Percentiles rank a stretch among this genome's conserved stretches.
Evolutionary conservation across 2,797 vertebrate species (phyloP).

Genomic region (Crax fasciolata): DNA sequence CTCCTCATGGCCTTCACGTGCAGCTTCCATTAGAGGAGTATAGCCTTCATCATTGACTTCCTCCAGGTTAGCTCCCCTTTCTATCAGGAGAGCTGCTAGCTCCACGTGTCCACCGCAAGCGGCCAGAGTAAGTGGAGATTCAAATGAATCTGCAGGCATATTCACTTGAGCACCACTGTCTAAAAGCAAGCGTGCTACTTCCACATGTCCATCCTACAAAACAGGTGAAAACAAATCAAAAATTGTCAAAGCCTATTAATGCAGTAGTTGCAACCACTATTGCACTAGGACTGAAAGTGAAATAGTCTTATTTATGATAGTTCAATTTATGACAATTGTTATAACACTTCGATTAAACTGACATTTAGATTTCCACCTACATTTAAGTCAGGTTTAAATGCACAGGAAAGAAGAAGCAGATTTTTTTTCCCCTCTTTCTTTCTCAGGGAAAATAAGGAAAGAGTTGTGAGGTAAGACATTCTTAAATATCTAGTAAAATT

Average conservation of each 20-base stretch:
- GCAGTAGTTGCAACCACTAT: background rate
- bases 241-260: fast-evolving
- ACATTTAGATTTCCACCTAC: background rate
- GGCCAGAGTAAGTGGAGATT: conserved; percentile 96
- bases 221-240: background rate
- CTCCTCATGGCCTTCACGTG: conserved; percentile 97
- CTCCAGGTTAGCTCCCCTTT: conserved; percentile 97
- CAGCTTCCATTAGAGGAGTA: conserved; percentile 98
- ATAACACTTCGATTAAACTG: background rate
- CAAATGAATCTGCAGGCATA: conserved; percentile 99
- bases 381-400: background rate
- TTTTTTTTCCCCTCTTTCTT: background rate
- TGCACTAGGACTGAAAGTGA: background rate
- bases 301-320: background rate
- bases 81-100: conserved; percentile 95
- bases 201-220: conserved; percentile 95
- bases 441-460: background rate
- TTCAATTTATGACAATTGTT: background rate
- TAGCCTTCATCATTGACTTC: conserved; percentile 99
- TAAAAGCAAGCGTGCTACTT: conserved; percentile 96
- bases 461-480: background rate
- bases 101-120: conserved; percentile 98
- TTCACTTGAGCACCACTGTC: conserved; percentile 99
- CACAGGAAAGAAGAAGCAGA: background rate
- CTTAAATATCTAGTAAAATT: background rate